Conservation (phyloP, 2,888 invertebrate genomes). For the Endomychus coccineus region DNA sequence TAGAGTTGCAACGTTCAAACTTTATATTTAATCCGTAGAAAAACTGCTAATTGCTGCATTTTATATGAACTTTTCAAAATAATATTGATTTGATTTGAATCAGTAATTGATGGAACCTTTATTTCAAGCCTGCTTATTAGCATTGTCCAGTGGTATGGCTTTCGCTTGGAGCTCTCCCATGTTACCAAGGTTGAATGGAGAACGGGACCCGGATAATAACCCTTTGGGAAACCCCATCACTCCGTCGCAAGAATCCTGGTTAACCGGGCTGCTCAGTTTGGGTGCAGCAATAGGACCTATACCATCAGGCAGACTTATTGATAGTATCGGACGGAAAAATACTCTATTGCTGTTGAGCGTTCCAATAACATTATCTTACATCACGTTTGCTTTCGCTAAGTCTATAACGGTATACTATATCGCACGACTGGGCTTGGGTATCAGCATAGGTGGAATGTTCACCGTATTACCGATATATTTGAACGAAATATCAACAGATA, state of each 20-base stretch:
- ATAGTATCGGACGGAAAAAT: slow-evolving; percentile 59
- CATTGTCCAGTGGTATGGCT: slow-evolving; percentile 39
- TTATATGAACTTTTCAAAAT: background rate
- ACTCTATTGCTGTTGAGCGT: slow-evolving; percentile 54
- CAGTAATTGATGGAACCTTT: slow-evolving; percentile 1
- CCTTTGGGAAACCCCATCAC: slow-evolving; percentile 39
- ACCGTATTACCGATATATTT: background rate
- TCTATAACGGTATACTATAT: slow-evolving; percentile 47
- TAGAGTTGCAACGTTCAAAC: too few relatives aligned
- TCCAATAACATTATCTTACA: slow-evolving; percentile 52
- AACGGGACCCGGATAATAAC: slow-evolving; percentile 12
- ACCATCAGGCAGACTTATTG: slow-evolving; percentile 57
- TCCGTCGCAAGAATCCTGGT: slow-evolving; percentile 60
- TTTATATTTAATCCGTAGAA: too few relatives aligned
- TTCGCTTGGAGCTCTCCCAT: slow-evolving; percentile 41
- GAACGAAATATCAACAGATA: background rate
- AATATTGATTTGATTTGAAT: background rate
- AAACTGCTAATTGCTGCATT: too few relatives aligned
- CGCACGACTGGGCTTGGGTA: slow-evolving; percentile 53
- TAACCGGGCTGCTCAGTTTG: slow-evolving; percentile 61
- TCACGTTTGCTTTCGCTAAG: slow-evolving; percentile 50
- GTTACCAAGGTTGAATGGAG: slow-evolving; percentile 20
- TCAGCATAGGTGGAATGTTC: background rate
- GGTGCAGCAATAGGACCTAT: slow-evolving; percentile 60
- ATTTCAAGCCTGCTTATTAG: slow-evolving; percentile 41